A percentile compares a stretch with the other conserved stretches of the same genome.
phyloP scores from a whole-genome alignment of 2,797 vertebrate genomes.

The Lagorchestes hirsutus region DNA sequence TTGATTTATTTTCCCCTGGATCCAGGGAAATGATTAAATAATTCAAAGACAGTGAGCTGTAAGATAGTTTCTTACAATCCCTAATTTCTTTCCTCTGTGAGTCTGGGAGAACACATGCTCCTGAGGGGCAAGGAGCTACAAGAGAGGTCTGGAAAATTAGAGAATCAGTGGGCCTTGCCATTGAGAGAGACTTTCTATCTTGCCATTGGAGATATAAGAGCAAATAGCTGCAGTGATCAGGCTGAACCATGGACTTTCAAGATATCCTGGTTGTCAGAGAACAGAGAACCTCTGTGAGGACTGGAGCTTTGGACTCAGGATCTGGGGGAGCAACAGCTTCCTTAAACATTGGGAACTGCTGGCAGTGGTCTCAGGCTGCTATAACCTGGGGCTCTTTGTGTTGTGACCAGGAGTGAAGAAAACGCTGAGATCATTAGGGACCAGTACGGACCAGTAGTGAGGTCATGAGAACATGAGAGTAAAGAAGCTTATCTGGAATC shows the following conservation, averaged over 20 bases:
- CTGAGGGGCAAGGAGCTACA: not conserved
- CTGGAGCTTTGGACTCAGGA: not conserved
- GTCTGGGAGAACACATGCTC: not conserved
- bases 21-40: not conserved
- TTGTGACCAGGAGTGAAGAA: not conserved
- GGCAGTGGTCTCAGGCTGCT: not conserved
- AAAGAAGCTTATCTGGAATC: not conserved
- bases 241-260: not conserved
- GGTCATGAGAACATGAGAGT: not conserved
- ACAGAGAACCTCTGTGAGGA: not conserved
- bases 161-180: not conserved
- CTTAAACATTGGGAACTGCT: not conserved
- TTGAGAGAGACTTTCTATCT: not conserved
- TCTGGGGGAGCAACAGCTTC: not conserved
- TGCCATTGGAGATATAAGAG: not conserved
- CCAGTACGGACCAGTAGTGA: not conserved
- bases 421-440: not conserved
- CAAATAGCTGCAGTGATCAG: not conserved
- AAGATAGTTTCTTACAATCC: not conserved
- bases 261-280: not conserved
- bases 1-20: not conserved
- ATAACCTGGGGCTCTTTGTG: not conserved
- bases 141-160: too few species aligned
- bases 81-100: not conserved
- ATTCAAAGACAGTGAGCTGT: not conserved